A percentile compares a stretch with the other conserved stretches of the same genome.
phyloP scores from a whole-genome alignment of 2,797 vertebrate genomes.

The Morus bassanus region DNA sequence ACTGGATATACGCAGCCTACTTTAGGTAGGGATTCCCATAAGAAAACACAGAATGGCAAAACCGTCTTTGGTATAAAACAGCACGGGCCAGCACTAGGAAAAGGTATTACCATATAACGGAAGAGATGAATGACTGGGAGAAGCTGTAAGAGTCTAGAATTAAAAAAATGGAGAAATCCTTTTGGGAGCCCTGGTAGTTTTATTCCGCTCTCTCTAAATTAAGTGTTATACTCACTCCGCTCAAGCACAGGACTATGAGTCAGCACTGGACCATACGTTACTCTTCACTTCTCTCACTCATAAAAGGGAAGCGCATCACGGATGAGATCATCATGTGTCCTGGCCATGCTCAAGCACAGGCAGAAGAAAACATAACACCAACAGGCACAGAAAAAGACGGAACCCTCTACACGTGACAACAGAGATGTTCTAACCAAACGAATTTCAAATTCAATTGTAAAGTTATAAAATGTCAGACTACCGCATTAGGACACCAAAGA shows the following conservation, averaged over 20 bases:
- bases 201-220: rapidly evolving
- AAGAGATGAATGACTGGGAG: background rate
- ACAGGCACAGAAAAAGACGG: background rate
- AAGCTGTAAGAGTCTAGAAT: background rate
- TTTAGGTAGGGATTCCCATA: background rate
- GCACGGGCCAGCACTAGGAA: background rate
- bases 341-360: background rate
- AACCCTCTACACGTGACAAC: background rate
- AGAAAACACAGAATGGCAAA: background rate
- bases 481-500: background rate
- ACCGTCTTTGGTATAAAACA: rapidly evolving
- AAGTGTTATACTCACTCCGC: background rate
- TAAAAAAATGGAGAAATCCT: background rate
- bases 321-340: rapidly evolving
- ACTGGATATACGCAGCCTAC: background rate
- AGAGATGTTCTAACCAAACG: background rate
- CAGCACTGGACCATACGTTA: background rate
- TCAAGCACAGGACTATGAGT: background rate
- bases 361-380: background rate
- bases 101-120: rapidly evolving
- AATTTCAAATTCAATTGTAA: background rate
- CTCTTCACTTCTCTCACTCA: background rate
- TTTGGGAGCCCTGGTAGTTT: background rate
- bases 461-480: background rate
- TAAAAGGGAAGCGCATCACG: background rate